phyloP scores from a whole-genome alignment of 2,888 invertebrate genomes.

The Loripinus fragilis region DNA sequence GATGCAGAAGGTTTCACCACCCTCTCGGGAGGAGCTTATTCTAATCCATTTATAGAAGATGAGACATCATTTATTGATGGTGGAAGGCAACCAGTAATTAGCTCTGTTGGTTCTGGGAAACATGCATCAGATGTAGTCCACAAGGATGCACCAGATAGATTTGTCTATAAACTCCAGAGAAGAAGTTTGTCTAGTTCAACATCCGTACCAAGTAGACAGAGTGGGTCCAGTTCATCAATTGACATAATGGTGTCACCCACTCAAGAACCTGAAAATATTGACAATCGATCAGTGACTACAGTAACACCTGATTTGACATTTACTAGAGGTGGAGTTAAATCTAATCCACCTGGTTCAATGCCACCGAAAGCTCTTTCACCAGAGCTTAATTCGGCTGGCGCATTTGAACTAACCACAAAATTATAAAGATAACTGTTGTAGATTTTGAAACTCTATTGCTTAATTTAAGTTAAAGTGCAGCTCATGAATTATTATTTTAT shows the following conservation, averaged over 20 bases:
- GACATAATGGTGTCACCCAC: constrained; percentile 5
- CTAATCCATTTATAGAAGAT: neutral
- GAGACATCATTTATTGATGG: constrained; percentile 35
- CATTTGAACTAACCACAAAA: neutral
- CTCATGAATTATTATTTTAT: too few relatives aligned
- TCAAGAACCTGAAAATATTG: neutral
- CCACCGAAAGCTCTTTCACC: neutral
- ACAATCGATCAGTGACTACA: neutral
- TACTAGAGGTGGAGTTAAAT: neutral
- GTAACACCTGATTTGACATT: neutral
- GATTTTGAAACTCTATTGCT: too few relatives aligned
- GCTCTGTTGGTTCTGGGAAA: constrained; percentile 15
- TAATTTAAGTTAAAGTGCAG: too few relatives aligned
- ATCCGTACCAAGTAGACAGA: neutral
- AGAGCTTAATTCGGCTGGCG: neutral
- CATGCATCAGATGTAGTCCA: constrained; percentile 35
- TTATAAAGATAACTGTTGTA: too few relatives aligned
- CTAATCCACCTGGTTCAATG: neutral
- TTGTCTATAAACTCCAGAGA: neutral
- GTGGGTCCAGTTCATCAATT: neutral
- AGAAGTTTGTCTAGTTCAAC: neutral
- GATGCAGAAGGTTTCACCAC: neutral
- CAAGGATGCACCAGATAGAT: constrained; percentile 16
- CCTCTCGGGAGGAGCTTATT: neutral
- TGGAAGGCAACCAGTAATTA: neutral